Conservation (phyloP, 1,140 invertebrate species). For the Octopus sinensis region DNA sequence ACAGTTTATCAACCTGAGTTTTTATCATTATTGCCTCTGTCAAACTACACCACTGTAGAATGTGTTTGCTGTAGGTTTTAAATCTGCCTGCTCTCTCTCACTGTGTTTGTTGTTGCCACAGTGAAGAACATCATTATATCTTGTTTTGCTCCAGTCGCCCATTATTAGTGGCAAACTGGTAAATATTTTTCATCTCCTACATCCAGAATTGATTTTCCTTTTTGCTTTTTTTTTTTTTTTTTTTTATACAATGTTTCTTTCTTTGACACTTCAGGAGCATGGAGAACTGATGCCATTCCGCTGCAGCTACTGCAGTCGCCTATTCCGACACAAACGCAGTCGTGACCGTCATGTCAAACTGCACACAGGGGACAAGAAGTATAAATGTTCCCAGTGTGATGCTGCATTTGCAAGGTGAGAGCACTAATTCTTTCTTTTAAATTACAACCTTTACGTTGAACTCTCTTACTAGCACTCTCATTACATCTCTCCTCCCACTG, state of each 20-base stretch:
- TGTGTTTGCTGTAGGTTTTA: too few species aligned
- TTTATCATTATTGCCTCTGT: too few species aligned
- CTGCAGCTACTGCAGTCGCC: slow-evolving; percentile 78
- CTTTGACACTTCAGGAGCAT: slow-evolving; percentile 55
- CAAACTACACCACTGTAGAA: too few species aligned
- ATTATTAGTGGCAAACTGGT: too few species aligned
- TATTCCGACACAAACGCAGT: slow-evolving; percentile 93
- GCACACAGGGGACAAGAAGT: slow-evolving; percentile 90
- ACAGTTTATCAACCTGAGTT: too few species aligned
- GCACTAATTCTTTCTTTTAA: neutral
- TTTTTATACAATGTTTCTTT: slow-evolving; percentile 63
- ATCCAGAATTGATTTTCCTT: neutral
- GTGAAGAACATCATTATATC: too few species aligned
- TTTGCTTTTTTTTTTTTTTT: neutral
- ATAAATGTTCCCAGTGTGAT: slow-evolving; percentile 86
- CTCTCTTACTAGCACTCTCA: neutral
- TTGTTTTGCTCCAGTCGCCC: too few species aligned
- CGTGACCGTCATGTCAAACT: slow-evolving; percentile 90
- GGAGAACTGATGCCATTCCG: slow-evolving; percentile 50
- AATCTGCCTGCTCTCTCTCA: too few species aligned
- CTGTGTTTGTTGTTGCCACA: too few species aligned
- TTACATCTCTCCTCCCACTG: neutral
- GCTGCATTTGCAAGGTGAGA: slow-evolving; percentile 84
- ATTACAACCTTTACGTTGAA: neutral
- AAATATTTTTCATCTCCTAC: neutral